Percentiles rank a stretch among this genome's conserved stretches.
Conservation (phyloP, 2,113 vertebrate species). For the human (Homo sapiens) region DNA sequence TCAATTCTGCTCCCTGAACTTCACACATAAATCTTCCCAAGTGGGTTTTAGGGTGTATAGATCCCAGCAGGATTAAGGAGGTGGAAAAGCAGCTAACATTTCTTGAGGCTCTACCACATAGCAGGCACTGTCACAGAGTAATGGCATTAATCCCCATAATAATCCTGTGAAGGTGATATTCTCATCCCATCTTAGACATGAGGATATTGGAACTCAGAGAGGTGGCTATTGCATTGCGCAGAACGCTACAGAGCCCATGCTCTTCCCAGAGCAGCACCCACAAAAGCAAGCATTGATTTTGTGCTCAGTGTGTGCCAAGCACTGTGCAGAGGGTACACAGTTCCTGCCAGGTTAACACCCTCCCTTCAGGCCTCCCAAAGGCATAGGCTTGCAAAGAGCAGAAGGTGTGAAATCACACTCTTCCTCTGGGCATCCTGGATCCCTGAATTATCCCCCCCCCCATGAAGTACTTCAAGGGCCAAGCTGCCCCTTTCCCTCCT, state of each 20-base stretch:
- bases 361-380: background rate
- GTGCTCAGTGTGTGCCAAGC: background rate
- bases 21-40: background rate
- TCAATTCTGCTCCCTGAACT: background rate
- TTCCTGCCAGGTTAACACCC: background rate
- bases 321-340: background rate
- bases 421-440: background rate
- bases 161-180: background rate
- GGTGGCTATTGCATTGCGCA: background rate
- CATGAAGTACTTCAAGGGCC: background rate
- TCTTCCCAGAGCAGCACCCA: background rate
- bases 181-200: background rate
- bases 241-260: background rate
- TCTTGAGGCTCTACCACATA: background rate
- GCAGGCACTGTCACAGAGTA: background rate
- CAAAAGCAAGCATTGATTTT: background rate
- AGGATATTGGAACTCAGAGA: background rate
- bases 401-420: background rate
- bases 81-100: background rate
- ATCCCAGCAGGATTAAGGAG: background rate
- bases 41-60: background rate
- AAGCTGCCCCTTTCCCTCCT: background rate
- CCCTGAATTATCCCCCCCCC: background rate
- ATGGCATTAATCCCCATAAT: background rate
- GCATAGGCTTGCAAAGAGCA: background rate